Percentiles rank a stretch among this genome's conserved stretches.
Evolutionary conservation across 1,140 invertebrate genomes (phyloP).

Genomic region (Littorina saxatilis): DNA sequence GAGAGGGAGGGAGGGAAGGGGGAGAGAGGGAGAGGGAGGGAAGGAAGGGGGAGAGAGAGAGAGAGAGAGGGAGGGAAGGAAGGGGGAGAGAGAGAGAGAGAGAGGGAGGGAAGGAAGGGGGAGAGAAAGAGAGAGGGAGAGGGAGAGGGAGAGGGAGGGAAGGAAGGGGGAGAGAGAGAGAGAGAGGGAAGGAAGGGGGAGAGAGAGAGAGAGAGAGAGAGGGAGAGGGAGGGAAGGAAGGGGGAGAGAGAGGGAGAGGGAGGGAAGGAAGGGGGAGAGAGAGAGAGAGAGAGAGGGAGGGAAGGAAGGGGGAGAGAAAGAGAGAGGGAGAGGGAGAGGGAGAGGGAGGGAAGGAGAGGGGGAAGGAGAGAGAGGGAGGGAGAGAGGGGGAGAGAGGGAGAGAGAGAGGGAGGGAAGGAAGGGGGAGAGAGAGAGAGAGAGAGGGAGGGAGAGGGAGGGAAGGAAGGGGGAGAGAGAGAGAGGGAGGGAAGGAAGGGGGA

Average conservation of each 20-base stretch:
- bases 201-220: too few relatives aligned
- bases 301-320: slow-evolving; percentile 5
- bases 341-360: neutral
- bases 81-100: neutral
- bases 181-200: too few relatives aligned
- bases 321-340: neutral
- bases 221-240: neutral
- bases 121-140: neutral
- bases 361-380: slow-evolving; percentile 16
- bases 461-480: neutral
- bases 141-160: too few relatives aligned
- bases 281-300: neutral
- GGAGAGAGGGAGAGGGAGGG: neutral
- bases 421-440: slow-evolving; percentile 10
- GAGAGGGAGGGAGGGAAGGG: neutral
- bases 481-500: neutral
- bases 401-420: neutral
- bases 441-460: neutral
- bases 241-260: neutral
- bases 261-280: too few relatives aligned
- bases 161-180: too few relatives aligned
- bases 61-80: neutral
- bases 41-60: neutral
- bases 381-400: slow-evolving; percentile 1
- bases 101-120: neutral